A percentile compares a stretch with the other conserved stretches of the same genome.
Evolutionary conservation across 2,888 invertebrate species (phyloP).

Genomic region (Lepidonotus clava): DNA sequence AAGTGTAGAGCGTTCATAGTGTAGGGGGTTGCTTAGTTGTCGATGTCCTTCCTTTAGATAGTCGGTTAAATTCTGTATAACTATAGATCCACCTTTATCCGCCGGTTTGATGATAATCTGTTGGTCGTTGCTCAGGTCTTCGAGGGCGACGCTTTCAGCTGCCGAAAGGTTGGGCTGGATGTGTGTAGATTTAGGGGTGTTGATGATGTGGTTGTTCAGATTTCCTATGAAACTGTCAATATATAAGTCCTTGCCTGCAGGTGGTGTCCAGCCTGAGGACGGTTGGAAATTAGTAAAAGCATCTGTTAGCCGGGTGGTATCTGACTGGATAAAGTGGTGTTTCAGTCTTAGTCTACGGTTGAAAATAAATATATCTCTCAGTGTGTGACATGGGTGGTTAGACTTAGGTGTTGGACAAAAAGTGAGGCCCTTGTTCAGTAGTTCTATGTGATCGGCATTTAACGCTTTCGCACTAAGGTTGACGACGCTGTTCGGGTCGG

Average conservation of each 20-base stretch:
- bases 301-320: too few relatives aligned
- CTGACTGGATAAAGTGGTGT: too few relatives aligned
- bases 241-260: not conserved
- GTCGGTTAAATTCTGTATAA: not conserved
- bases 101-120: not conserved
- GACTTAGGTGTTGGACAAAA: too few relatives aligned
- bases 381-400: too few relatives aligned
- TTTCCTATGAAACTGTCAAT: not conserved
- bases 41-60: not conserved
- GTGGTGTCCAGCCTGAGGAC: not conserved
- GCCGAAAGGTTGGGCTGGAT: not conserved
- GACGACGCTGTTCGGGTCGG: too few relatives aligned
- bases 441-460: too few relatives aligned
- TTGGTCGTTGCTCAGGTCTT: not conserved
- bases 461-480: too few relatives aligned
- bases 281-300: too few relatives aligned
- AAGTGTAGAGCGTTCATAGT: too few relatives aligned
- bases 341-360: too few relatives aligned
- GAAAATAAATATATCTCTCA: too few relatives aligned
- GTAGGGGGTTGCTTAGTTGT: not conserved
- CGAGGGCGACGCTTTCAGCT: not conserved
- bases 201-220: not conserved
- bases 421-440: too few relatives aligned
- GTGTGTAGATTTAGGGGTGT: not conserved
- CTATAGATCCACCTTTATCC: not conserved